Base-by-base conservation (phyloP, 2,113 vertebrate genomes). In the Plectropomus leopardus region DNA sequence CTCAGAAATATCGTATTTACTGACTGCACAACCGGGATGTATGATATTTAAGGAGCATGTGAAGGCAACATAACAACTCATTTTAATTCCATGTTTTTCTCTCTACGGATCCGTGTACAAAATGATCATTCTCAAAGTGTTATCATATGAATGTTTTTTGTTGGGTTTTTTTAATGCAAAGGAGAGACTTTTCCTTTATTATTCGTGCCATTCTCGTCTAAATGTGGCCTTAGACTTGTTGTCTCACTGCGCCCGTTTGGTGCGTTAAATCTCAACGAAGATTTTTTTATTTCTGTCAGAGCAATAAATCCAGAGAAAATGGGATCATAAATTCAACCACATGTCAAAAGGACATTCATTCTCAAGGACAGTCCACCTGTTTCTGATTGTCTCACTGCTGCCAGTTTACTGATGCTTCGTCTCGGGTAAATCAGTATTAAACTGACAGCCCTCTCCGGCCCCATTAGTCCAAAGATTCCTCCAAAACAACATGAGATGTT, bases 261-360 rank as follows among this genome's bases (percentile, higher is more conserved):
- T 28, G 23, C 3, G 8, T 36, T 60, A 54, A 48, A 67, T 68
- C 63, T 48, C 8, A 4, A n/a, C 47, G 16, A 44, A 34, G 45
- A 17, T 64, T 64, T n/a, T n/a, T 63, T 71, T 44, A 55, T 21
- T 55, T 53, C 47, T 50, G 11, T 53, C 2, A 13, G n/a, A 65
- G 54, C 26, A 2, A 57, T 83, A 53, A 45, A 64, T 73, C 58
- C 23, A 24, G 8, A 61, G 21, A 50, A 32, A 72, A 68, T 77
- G 24, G 19, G 72, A 64, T 32, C 66, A n/a, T 61, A 50, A 54
- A 21, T 55, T 59, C 42, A 26, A 53, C 19, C 42, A 42, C 54
- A 21, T 44, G 54, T 71, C 67, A 19, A 21, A 28, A 24, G 19
- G 69, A 34, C 19, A 11, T 42, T 55, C 58, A 7, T 40, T 23